Conservation (phyloP, 1,140 invertebrate genomes). For the Riptortus pedestris region DNA sequence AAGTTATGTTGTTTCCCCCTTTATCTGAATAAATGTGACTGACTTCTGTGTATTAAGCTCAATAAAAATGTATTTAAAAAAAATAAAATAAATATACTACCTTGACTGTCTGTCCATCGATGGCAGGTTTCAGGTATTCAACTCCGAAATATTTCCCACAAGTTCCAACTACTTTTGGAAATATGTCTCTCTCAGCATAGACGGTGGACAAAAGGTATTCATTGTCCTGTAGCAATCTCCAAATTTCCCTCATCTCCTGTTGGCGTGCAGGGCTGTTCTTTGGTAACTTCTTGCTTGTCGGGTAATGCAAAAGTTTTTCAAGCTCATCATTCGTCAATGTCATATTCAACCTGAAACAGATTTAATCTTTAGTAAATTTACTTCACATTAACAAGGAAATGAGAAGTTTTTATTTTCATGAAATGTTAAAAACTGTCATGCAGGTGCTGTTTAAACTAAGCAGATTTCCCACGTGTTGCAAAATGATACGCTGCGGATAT, state of each 20-base stretch:
- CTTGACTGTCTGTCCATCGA: slow-evolving; percentile 34
- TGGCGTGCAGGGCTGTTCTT: slow-evolving; percentile 35
- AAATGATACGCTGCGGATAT: no score
- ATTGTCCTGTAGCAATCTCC: slow-evolving; percentile 51
- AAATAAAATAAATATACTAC: no score
- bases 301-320: slow-evolving; percentile 32
- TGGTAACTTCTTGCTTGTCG: background rate
- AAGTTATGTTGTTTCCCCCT: no score
- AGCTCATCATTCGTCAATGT: slow-evolving; percentile 40
- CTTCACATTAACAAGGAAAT: no score
- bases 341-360: slow-evolving; percentile 44
- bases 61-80: no score
- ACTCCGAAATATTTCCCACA: slow-evolving; percentile 53
- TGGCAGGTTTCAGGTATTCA: slow-evolving; percentile 45
- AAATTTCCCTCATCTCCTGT: slow-evolving; percentile 51
- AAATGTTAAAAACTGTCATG: no score
- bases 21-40: no score
- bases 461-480: no score
- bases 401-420: no score
- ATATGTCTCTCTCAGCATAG: slow-evolving; percentile 46
- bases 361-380: no score
- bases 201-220: slow-evolving; percentile 52
- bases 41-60: no score
- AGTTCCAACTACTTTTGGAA: slow-evolving; percentile 53
- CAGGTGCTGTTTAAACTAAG: no score